Evolutionary conservation across 2,888 invertebrate genomes (phyloP), one percentile per base, ranked within the genome.

Genomic region (Trachelus troglodyta): DNA sequence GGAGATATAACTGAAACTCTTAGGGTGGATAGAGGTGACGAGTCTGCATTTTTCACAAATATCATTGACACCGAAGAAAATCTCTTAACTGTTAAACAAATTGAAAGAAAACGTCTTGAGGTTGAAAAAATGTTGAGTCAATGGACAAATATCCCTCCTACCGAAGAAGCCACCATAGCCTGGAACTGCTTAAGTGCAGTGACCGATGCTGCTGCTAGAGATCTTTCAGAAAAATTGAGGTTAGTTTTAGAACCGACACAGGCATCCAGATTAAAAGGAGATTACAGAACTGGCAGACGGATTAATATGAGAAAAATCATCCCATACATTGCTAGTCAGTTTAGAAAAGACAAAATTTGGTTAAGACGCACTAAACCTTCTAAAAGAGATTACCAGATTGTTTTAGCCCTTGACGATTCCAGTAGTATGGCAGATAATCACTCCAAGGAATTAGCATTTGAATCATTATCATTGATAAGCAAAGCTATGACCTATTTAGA

Each of bases 291-390:
- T 0, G 99, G 99, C 0, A 96, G 98, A 81, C 94, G 99, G 11
- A 96, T 99, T 76, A 99, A 99, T 92, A 99, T 99, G 99, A 95
- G 99, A 74, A 97, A 97, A 90, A 97, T 99, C 77, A 98, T 99
- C 89, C 98, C 99, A 0, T 99, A 99, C 93, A 98, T 99, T 84
- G 99, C 99, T 31, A 99, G 99, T 81, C 97, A 99, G 92, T 99
- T 99, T 92, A 94, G 99, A 73, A 99, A 99, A 91, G 99, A 99
- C 91, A 98, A 99, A 91, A 99, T 99, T 88, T 99, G 99, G 99
- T 90, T 99, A 87, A 93, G 99, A 23, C 93, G 99, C 77, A 99
- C 98, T 0, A 98, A 98, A 91, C 98, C 98, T 0, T 98, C 97
- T 1, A 97, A 98, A 89, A 94, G 99, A 75, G 97, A 99, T 85